Evolutionary conservation across 2,797 vertebrate species (phyloP), one percentile per base, ranked within the genome.

Genomic region (Cirrhinus mrigala): DNA sequence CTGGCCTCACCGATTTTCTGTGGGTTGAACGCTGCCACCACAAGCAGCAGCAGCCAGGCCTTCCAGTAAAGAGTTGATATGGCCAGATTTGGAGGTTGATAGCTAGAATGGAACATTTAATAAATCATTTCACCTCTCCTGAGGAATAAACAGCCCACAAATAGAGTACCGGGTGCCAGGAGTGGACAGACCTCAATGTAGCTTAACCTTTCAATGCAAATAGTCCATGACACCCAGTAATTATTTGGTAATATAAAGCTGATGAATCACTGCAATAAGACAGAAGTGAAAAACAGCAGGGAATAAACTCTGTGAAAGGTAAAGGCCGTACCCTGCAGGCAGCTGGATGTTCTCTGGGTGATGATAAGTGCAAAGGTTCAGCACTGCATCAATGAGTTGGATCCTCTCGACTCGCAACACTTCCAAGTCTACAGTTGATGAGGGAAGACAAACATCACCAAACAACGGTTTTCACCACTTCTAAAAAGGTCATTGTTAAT

Each of bases 21-120:
- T 1, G 98, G 98, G 92, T 99, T 99, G 92, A 99, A 99, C 0
- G 98, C 97, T 22, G 97, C 98, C 0, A 99, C 98, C 0, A 99
- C 98, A 3, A 99, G 96, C 69, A 99, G 87, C 66, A 99, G 94
- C 40, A 99, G 97, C 98, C 98, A 99, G 0, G 98, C 98, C 89
- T 99, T 99, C 98, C 98, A 99, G 90, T 99, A 99, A 11, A 99
- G 96, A 0, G 97, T 96, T 8, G 98, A 99, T 93, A 99, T 99
- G 58, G 98, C 98, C 66, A 99, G 92, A 92, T 98, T 99, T 33
- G 98, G 98, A 10, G 97, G 97, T 90, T 98, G 97, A 90, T 99
- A 99, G 90, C 98, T 99, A 79, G 20, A 94, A 93, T 15, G 81
- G 84, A 33, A 88, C 60, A 33, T 82, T 81, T 60, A 29, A 87